These are phyloP conservation scores for Chrysomallon squamiferum DNA, from an alignment of 1,140 invertebrate species.

Conservation along the genomic window DNA sequence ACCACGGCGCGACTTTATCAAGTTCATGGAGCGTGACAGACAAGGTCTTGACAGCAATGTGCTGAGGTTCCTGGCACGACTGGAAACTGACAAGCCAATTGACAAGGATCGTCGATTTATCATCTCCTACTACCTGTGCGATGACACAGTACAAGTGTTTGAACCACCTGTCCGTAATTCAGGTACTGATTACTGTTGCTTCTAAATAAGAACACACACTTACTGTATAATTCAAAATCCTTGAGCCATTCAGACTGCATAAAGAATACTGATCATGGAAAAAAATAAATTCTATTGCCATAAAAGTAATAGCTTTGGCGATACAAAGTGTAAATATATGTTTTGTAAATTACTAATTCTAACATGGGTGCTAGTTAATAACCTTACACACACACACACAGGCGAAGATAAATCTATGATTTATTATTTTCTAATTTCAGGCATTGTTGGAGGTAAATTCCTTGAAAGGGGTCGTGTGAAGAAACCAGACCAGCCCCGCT, in stretches of 20 bases:
- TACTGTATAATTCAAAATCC: too few species aligned
- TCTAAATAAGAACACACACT: too few species aligned
- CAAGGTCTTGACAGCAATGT: constrained; percentile 77
- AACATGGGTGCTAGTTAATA: too few species aligned
- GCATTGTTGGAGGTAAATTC: constrained; percentile 72
- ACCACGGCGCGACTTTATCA: constrained; percentile 60
- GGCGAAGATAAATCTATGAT: too few species aligned
- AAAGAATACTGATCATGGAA: too few species aligned
- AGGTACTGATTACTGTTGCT: constrained; percentile 67
- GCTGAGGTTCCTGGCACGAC: constrained; percentile 78
- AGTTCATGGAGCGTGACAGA: constrained; percentile 66
- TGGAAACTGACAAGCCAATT: constrained; percentile 75
- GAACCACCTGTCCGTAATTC: constrained; percentile 78
- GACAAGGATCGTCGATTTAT: constrained; percentile 78
- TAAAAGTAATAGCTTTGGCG: too few species aligned
- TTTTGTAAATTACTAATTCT: too few species aligned
- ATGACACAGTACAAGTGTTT: constrained; percentile 84
- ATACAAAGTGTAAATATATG: too few species aligned
- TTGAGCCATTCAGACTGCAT: too few species aligned
- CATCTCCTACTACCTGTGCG: constrained; percentile 80
- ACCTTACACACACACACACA: too few species aligned
- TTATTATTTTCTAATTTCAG: constrained; percentile 51
- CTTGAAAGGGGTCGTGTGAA: constrained; percentile 73
- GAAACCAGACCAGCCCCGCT: constrained; percentile 72
- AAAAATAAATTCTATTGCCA: too few species aligned